A percentile compares a stretch with the other conserved stretches of the same genome.
Evolutionary conservation across 2,888 invertebrate species (phyloP).

Genomic region (Pammene fasciana): DNA sequence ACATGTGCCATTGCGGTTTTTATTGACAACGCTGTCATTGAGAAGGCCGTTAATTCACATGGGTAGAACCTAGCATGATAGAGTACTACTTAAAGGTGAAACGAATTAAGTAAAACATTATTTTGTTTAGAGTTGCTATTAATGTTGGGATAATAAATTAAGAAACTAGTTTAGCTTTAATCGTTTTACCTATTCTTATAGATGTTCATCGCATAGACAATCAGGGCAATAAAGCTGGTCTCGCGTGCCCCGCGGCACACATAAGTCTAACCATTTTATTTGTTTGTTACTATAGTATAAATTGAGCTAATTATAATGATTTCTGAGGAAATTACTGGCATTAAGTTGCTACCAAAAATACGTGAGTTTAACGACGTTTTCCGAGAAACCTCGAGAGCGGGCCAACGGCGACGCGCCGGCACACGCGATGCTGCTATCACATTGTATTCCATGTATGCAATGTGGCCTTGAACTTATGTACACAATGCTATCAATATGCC

Average conservation of each 20-base stretch:
- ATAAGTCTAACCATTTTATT: conserved; percentile 77
- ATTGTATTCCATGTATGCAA: conserved; percentile 47
- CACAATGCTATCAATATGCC: conserved; percentile 33
- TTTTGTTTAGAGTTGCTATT: too few species aligned
- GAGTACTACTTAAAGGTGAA: conserved; percentile 4
- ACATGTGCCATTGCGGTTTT: conserved; percentile 62
- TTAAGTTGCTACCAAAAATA: conserved; percentile 83
- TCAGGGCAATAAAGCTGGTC: conserved; percentile 57
- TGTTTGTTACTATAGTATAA: conserved; percentile 82
- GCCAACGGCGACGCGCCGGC: conserved; percentile 64
- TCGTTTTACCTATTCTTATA: conserved; percentile 43
- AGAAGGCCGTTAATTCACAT: conserved; percentile 25
- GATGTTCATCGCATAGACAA: conserved; percentile 54
- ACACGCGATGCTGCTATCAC: conserved; percentile 61
- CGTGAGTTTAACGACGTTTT: conserved; percentile 82
- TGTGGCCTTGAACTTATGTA: conserved; percentile 67
- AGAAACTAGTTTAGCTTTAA: conserved; percentile 1
- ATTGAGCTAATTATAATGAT: conserved; percentile 82
- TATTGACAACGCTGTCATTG: conserved; percentile 26
- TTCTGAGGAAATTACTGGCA: conserved; percentile 81
- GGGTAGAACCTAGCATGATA: not conserved
- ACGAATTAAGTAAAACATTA: not conserved
- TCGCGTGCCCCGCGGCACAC: conserved; percentile 57
- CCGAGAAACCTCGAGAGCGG: conserved; percentile 73
- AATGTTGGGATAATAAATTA: conserved; percentile 1